Percentiles rank a stretch among this genome's conserved stretches.
phyloP scores from a whole-genome alignment of 1,140 invertebrate genomes.

The Trachymyrmex septentrionalis region DNA sequence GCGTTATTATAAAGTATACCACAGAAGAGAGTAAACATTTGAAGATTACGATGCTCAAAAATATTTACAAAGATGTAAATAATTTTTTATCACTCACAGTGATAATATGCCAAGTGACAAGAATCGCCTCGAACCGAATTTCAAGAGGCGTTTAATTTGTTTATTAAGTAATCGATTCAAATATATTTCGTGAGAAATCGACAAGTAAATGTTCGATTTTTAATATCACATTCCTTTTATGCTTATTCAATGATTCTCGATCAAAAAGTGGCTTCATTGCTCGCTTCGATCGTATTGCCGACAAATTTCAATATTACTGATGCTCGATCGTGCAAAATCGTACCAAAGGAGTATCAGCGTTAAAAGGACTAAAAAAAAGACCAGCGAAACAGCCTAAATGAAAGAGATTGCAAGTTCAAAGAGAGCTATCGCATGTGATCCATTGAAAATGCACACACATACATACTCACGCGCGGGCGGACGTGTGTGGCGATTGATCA shows the following conservation, averaged over 20 bases:
- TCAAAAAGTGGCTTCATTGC: not conserved
- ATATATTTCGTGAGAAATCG: not conserved
- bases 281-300: not conserved
- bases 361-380: slow-evolving; percentile 42
- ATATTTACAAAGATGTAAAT: no score
- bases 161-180: not conserved
- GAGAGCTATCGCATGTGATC: slow-evolving; percentile 13
- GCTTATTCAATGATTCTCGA: slow-evolving; percentile 1
- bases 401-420: slow-evolving; percentile 50
- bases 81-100: no score
- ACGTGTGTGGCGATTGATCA: slow-evolving; percentile 18
- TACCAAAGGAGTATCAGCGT: slow-evolving; percentile 39
- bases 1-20: not conserved
- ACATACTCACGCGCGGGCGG: not conserved
- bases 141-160: not conserved
- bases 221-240: not conserved
- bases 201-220: not conserved
- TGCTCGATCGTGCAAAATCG: slow-evolving; percentile 37
- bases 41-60: not conserved
- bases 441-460: slow-evolving; percentile 16
- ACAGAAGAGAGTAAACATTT: not conserved
- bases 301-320: slow-evolving; percentile 43
- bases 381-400: slow-evolving; percentile 41
- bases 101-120: not conserved
- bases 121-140: not conserved